Base-by-base conservation (phyloP, 2,888 invertebrate genomes). In the Oxystoma pomonae region DNA sequence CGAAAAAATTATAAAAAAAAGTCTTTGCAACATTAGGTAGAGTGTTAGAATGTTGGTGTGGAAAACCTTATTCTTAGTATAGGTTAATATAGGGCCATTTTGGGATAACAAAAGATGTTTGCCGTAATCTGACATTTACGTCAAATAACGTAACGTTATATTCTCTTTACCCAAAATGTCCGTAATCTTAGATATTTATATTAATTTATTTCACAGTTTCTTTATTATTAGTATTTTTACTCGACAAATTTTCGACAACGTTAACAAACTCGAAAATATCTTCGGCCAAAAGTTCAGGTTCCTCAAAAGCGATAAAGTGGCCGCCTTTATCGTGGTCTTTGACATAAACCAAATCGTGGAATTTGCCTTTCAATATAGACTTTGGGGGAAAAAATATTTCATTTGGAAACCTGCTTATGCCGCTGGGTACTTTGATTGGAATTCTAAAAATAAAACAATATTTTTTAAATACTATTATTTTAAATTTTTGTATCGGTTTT, bases 371-470 rank as follows among this genome's bases (percentile, higher is more conserved):
- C 2, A 92, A 72, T 1, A 89, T 75, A 17, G 78, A 81, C 69
- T 90, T 86, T 0, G 90, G 84, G 16, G 81, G 76, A 67, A 85
- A 85, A 0, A 80, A 58, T 0, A 93, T 18, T 70, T 95, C 94
- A 69, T 90, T 70, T 1, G 88, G 88, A 73, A 91, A 92, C 18
- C 85, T 83, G 0, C 91, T 89, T 72, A 91, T 90, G 59, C 87
- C 92, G 0, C 86, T 85, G 5, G 93, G 92, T 0, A 91, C 90
- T 0, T 75, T 71, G 0, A 90, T 83, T n/a, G 88, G 87, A 53
- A 88, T 69, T 19, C 74, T 90, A 81, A 90, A 1, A 76, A 86
- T 53, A 59, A 64, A 63, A 57, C 5, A 35, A 35, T n/a, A n/a
- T n/a, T n/a, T n/a, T n/a, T n/a, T n/a, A n/a, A n/a, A n/a, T n/a